Percentiles rank a stretch among this genome's conserved stretches.
These are phyloP conservation scores for Hydriomena furcata DNA, from an alignment of 2,888 invertebrate genomes.

Conservation along the genomic window DNA sequence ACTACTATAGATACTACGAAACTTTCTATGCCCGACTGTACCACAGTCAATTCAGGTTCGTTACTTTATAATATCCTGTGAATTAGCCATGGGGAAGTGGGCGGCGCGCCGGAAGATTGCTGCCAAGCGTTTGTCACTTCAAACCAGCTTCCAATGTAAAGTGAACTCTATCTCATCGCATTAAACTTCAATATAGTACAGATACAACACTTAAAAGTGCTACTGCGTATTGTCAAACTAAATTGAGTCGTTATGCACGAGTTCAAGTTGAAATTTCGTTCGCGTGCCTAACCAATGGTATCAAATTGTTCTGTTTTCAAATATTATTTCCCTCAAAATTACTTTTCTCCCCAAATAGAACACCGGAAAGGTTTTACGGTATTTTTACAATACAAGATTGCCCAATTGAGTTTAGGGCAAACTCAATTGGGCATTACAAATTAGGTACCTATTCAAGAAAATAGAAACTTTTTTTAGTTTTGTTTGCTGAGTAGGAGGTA, in stretches of 20 bases:
- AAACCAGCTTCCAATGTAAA: background rate
- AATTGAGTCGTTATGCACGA: background rate
- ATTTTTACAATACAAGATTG: too few species aligned
- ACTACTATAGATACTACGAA: too few species aligned
- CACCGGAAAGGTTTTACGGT: too few species aligned
- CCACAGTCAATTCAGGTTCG: conserved; percentile 4
- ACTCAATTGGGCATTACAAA: too few species aligned
- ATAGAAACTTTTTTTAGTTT: too few species aligned
- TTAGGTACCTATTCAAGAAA: too few species aligned
- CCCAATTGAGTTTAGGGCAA: too few species aligned
- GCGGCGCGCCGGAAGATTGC: conserved; percentile 16
- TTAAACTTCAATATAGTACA: background rate
- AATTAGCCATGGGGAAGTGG: conserved; percentile 14
- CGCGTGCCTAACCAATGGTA: background rate
- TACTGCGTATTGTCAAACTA: background rate
- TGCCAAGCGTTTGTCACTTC: background rate
- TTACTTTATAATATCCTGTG: conserved; percentile 21
- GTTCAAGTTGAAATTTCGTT: background rate
- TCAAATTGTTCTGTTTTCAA: too few species aligned
- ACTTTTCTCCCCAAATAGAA: too few species aligned
- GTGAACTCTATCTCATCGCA: background rate
- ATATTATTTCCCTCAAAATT: too few species aligned
- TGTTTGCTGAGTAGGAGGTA: too few species aligned
- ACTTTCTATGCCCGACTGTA: conserved; percentile 3
- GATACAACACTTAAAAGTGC: too few species aligned